Evolutionary conservation across 2,888 invertebrate species (phyloP).

Genomic region (Endomychus coccineus): DNA sequence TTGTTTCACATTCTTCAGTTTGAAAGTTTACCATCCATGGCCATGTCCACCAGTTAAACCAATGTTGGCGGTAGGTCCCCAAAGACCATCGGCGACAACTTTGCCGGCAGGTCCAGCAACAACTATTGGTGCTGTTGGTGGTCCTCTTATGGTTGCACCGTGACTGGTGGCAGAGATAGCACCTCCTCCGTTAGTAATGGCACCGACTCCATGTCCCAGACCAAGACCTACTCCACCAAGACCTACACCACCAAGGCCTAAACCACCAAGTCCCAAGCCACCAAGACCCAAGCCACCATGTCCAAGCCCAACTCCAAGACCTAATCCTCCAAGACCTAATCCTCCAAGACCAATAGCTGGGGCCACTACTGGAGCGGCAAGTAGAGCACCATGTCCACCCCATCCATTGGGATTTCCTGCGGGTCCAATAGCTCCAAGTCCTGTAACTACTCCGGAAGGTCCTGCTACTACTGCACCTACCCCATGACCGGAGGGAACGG

Average conservation of each 20-base stretch:
- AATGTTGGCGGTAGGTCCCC: constrained; percentile 26
- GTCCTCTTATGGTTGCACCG: constrained; percentile 17
- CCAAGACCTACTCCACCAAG: constrained; percentile 11
- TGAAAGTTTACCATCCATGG: constrained; percentile 14
- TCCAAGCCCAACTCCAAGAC: constrained; percentile 15
- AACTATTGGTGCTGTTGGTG: constrained; percentile 16
- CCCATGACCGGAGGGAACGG: constrained; percentile 21
- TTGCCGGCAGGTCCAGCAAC: constrained; percentile 22
- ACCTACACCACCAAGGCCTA: no score
- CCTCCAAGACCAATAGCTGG: constrained; percentile 13
- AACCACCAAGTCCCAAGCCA: constrained; percentile 7
- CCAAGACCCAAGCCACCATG: constrained; percentile 10
- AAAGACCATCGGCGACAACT: constrained; percentile 30
- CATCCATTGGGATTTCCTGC: constrained; percentile 21
- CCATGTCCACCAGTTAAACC: constrained; percentile 15
- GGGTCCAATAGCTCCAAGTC: constrained; percentile 23
- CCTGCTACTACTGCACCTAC: constrained; percentile 17
- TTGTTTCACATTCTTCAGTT: no score
- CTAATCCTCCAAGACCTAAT: constrained; percentile 9
- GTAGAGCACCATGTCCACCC: constrained; percentile 13
- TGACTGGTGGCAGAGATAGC: constrained; percentile 13
- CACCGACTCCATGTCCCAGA: constrained; percentile 19
- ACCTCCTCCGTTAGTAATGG: constrained; percentile 17
- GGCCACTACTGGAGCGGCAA: constrained; percentile 11
- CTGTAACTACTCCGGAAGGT: constrained; percentile 22